Evolutionary conservation across 2,113 vertebrate species (phyloP), one percentile per base, ranked within the genome.

Genomic region (Corythoichthys haematopterus): DNA sequence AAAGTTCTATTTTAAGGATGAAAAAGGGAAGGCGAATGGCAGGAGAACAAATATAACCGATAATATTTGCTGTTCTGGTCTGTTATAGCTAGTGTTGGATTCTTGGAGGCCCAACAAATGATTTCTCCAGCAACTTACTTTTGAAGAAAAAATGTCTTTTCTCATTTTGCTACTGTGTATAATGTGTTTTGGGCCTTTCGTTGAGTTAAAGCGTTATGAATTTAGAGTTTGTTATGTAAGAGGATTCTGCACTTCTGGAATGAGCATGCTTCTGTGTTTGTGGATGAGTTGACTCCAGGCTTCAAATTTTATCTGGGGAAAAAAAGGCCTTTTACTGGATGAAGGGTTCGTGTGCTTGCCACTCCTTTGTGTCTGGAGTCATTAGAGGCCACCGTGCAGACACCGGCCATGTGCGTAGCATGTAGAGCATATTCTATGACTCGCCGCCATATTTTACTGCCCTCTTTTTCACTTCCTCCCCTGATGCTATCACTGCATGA

Each of bases 211-310:
- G 13, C 15, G 36, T 37, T 57, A 37, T 43, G 61, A 68, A 59
- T 71, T 66, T 75, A 50, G 40, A 70, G 58, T 15, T 76, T n/a
- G 45, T 81, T 76, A 82, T 68, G 70, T 80, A 79, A 79, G 69
- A 47, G 50, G 63, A 64, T 59, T 64, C 56, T 12, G 43, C n/a
- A 38, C 66, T 60, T 59, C 61, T 68, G 65, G 8, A 66, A 33
- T 43, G 38, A 13, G 28, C 15, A 47, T 65, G 47, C 53, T 67
- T 52, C 71, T 75, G 66, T 73, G 33, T 67, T 70, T 76, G 65
- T 75, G 72, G 79, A 82, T 78, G 79, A 80, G 70, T 66, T 70
- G 70, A 71, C 71, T 70, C 50, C 35, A 56, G 77, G 72, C 56
- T 70, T 65, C 50, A n/a, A n/a, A 10, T 37, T 55, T 11, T 11